Conservation (phyloP, 2,113 vertebrate species). For the Callopanchax toddi region DNA sequence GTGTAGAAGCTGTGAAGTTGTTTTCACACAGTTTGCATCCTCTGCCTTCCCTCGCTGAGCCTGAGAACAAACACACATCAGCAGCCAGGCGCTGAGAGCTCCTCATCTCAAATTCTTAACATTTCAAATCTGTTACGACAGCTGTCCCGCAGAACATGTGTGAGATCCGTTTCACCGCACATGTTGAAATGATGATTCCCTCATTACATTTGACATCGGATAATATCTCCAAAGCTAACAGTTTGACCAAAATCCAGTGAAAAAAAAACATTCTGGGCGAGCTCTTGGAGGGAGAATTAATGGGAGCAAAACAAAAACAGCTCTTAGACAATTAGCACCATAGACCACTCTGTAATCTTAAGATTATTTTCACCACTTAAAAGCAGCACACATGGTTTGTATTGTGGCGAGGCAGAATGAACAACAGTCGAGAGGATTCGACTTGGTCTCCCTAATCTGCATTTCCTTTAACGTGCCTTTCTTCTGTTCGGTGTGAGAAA, state of each 20-base stretch:
- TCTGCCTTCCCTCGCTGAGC: conserved; percentile 43
- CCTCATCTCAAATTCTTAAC: conserved; percentile 60
- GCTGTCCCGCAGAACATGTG: conserved; percentile 58
- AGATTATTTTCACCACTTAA: conserved; percentile 80
- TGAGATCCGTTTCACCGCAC: conserved; percentile 59
- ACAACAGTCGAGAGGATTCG: conserved; percentile 74
- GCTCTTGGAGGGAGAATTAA: conserved; percentile 70
- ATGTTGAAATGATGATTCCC: conserved; percentile 62
- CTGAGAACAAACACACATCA: conserved; percentile 61
- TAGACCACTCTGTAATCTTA: conserved; percentile 78
- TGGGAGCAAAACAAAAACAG: conserved; percentile 74
- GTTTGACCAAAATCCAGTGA: conserved; percentile 64
- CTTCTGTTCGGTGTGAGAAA: conserved; percentile 63
- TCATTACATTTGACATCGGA: conserved; percentile 67
- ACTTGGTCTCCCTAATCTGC: conserved; percentile 73
- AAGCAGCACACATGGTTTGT: conserved; percentile 77
- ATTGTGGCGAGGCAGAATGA: conserved; percentile 70
- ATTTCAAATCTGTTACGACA: conserved; percentile 67
- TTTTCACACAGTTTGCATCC: neutral
- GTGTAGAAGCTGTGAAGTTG: neutral
- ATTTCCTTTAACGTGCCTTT: conserved; percentile 75
- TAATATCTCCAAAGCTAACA: conserved; percentile 68
- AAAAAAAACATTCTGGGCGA: conserved; percentile 54
- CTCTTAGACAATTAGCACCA: conserved; percentile 79
- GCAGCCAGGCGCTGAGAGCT: conserved; percentile 54